phyloP scores from a whole-genome alignment of 2,113 vertebrate genomes.

The Lamprologus speciosus region DNA sequence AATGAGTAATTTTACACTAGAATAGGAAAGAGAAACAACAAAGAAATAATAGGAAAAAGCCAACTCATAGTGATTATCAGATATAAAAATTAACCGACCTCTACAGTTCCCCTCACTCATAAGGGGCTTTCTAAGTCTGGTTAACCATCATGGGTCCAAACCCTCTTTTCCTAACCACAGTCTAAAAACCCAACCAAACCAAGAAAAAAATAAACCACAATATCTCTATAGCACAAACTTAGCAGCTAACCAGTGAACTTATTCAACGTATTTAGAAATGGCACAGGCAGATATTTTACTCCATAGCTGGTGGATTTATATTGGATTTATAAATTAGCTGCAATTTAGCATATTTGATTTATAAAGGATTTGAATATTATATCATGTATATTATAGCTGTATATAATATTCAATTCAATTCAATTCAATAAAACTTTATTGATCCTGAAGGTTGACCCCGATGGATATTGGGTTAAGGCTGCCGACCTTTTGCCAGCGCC shows the following conservation, averaged over 20 bases:
- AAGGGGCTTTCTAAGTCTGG: neutral
- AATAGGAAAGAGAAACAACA: neutral
- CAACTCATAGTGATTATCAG: neutral
- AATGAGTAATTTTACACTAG: neutral
- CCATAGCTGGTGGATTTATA: neutral
- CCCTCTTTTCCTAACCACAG: neutral
- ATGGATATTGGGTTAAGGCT: neutral
- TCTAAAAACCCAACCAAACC: neutral
- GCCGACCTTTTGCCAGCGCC: neutral
- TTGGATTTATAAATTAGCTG: neutral
- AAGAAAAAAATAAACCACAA: neutral
- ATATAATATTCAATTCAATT: neutral
- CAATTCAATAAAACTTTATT: neutral
- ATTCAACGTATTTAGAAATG: neutral
- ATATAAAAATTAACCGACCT: neutral
- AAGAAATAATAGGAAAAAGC: neutral
- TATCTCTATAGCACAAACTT: neutral
- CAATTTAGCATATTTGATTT: neutral
- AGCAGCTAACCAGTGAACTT: neutral
- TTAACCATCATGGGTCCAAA: neutral
- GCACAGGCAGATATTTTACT: neutral
- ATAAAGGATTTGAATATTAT: neutral
- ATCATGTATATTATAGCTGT: neutral
- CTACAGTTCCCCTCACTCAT: neutral
- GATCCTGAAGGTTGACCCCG: neutral